Percentiles rank a stretch among this genome's conserved stretches.
Conservation (phyloP, 1,140 invertebrate species). For the Drosophila ambigua region DNA sequence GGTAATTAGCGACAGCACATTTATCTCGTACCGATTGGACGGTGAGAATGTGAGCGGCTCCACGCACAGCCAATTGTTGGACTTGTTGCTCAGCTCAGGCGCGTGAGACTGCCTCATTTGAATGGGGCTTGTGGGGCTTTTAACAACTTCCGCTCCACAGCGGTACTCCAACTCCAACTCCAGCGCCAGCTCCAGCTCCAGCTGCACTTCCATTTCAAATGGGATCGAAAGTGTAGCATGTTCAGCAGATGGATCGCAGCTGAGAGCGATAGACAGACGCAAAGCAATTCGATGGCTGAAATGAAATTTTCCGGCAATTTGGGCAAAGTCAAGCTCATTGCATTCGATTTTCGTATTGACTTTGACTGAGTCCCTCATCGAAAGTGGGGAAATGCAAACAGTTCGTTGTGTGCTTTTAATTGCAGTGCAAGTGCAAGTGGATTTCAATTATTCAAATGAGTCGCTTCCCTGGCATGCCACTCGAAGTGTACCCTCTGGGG, state of each 20-base stretch:
- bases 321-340: slow-evolving; percentile 43
- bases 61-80: slow-evolving; percentile 20
- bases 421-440: slow-evolving; percentile 74
- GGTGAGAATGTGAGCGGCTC: slow-evolving; percentile 10
- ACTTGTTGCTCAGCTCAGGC: slow-evolving; percentile 16
- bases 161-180: slow-evolving; percentile 15
- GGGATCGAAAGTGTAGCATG: slow-evolving; percentile 30
- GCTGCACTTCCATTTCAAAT: slow-evolving; percentile 26
- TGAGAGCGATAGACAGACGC: slow-evolving; percentile 37
- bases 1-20: slow-evolving; percentile 51
- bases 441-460: slow-evolving; percentile 80
- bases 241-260: slow-evolving; percentile 26
- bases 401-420: slow-evolving; percentile 77
- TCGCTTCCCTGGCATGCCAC: slow-evolving; percentile 45
- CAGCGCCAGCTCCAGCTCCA: slow-evolving; percentile 16
- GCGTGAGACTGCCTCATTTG: slow-evolving; percentile 53
- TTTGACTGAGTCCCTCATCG: slow-evolving; percentile 28
- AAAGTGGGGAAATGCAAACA: slow-evolving; percentile 68
- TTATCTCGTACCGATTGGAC: slow-evolving; percentile 2
- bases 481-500: slow-evolving; percentile 13
- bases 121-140: slow-evolving; percentile 37
- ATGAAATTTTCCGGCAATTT: slow-evolving; percentile 69
- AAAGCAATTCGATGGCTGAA: slow-evolving; percentile 45
- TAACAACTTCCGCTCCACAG: slow-evolving; percentile 55
- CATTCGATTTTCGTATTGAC: slow-evolving; percentile 54